Evolutionary conservation across 2,797 vertebrate species (phyloP).

Genomic region (Coccyzus lansbergi): DNA sequence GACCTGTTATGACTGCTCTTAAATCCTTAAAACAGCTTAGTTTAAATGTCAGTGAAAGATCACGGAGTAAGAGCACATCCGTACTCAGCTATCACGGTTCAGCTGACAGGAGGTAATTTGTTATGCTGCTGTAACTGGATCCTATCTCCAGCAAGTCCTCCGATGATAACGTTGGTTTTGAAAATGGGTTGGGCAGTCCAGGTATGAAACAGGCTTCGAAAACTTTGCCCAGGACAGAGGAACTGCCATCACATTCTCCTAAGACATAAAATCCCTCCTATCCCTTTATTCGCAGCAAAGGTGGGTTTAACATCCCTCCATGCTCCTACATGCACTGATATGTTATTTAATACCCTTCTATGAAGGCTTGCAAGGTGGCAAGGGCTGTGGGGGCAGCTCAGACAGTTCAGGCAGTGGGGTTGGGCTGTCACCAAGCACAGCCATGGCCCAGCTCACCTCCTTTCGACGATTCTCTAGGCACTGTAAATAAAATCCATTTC

Average conservation of each 20-base stretch:
- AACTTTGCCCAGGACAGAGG: neutral
- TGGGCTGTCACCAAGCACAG: accelerated
- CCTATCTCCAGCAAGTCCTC: neutral
- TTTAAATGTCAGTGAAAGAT: slow-evolving; percentile 61
- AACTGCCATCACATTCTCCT: neutral
- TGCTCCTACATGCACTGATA: accelerated
- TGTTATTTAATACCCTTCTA: neutral
- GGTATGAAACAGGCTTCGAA: neutral
- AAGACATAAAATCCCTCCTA: neutral
- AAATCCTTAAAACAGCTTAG: slow-evolving; percentile 39
- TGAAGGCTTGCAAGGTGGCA: neutral
- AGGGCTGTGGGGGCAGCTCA: neutral
- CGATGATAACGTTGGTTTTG: neutral
- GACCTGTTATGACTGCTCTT: slow-evolving; percentile 49
- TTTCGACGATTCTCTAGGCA: neutral
- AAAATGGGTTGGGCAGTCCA: neutral
- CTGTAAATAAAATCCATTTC: slow-evolving; percentile 63
- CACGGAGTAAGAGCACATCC: neutral
- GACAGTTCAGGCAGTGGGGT: neutral
- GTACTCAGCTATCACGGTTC: neutral
- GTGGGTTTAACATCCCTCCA: neutral
- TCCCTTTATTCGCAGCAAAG: neutral
- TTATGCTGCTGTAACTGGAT: neutral
- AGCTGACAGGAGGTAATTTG: slow-evolving; percentile 37
- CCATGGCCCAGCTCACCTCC: neutral